A percentile compares a stretch with the other conserved stretches of the same genome.
phyloP scores from a whole-genome alignment of 2,888 invertebrate genomes.

The Spialia ferax region DNA sequence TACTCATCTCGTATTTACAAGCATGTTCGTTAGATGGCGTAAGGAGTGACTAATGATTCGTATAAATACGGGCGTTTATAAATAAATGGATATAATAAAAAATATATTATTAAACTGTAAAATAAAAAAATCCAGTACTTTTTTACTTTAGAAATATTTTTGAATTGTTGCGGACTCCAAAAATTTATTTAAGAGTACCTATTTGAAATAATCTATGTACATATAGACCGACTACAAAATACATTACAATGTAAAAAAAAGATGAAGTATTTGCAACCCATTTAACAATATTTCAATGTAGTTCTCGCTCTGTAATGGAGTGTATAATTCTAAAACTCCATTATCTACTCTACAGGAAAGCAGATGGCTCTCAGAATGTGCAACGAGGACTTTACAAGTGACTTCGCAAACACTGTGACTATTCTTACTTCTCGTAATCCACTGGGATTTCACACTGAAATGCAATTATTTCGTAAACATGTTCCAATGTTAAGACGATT shows the following conservation, averaged over 20 bases:
- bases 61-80: too few relatives aligned
- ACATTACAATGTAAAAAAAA: not conserved
- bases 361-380: not conserved
- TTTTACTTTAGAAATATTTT: too few relatives aligned
- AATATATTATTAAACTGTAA: too few relatives aligned
- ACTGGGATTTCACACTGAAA: slow-evolving; percentile 12
- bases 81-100: too few relatives aligned
- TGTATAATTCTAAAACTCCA: slow-evolving; percentile 6
- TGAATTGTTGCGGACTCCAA: too few relatives aligned
- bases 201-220: too few relatives aligned
- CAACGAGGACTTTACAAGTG: slow-evolving; percentile 17
- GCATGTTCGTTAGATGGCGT: slow-evolving; percentile 19
- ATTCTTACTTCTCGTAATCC: slow-evolving; percentile 24
- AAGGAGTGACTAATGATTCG: not conserved
- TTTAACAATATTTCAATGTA: not conserved
- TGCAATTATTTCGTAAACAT: slow-evolving; percentile 11
- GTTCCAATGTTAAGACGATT: not conserved
- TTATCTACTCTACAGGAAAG: not conserved
- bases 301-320: not conserved
- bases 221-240: too few relatives aligned
- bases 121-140: too few relatives aligned
- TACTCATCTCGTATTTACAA: slow-evolving; percentile 6
- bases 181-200: too few relatives aligned
- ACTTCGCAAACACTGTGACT: slow-evolving; percentile 19
- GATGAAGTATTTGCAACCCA: not conserved